Base-by-base conservation (phyloP, 2,888 invertebrate species). In the Sipha maydis region DNA sequence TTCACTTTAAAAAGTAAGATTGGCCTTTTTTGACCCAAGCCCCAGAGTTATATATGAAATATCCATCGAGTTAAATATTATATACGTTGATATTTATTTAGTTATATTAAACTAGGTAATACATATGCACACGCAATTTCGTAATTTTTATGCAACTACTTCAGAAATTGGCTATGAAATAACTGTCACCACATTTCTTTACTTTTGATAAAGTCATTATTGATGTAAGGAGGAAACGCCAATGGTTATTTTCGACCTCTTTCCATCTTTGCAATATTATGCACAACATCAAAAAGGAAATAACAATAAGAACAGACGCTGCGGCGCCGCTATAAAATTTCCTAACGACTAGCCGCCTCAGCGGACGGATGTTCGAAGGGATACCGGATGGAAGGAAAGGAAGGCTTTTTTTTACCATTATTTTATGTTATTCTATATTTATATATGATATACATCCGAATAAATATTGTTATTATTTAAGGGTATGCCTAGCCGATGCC, bases 221-320 rank as follows among this genome's bases (percentile, higher is more conserved):
- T 69, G 77, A 77, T 77, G 85, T 28, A 31, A 25, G 41, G 25
- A 85, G 69, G 77, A 78, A 85, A 85, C 34, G 84, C 61, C 76
- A 56, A 54, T 76, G 76, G 34, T 34, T 54, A 77, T 75, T 77
- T 67, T 19, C 28, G 21, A 25, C 9, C 38, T 56, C 25, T 9
- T 38, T 19, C 5, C 25, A 38, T 7, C 25, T 38, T 31, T 19
- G 54, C 31, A 34, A 19, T 56, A 9, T 3, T n/a, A 28, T 56
- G 28, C 56, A n/a, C 41, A 79, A 73, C 41, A 61, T 80, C 69
- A 61, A 88, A 80, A 75, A 88, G 61, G 71, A 79, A 88, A 88
- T 73, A 80, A 88, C 86, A 88, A 88, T 88, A 88, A 88, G 56
- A 80, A 88, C 80, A 80, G 86, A 88, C 86, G 86, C 73, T 88